Conservation (phyloP, 2,888 invertebrate species). For the Hyles lineata region DNA sequence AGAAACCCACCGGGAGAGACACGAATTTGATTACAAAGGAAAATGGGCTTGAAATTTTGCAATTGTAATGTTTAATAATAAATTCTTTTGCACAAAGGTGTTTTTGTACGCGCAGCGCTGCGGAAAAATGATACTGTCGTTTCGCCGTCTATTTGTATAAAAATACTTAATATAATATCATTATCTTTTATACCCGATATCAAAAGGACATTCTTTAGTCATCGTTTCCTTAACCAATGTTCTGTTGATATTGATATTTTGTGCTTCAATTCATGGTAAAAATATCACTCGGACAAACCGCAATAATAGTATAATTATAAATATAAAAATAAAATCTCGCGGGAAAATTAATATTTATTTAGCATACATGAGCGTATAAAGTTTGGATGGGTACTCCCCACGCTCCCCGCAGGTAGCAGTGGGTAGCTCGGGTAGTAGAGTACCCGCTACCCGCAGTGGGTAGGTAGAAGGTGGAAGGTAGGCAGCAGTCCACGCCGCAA, state of each 20-base stretch:
- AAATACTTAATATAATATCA: neutral
- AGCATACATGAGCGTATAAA: conserved; percentile 8
- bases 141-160: conserved; percentile 19
- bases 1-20: conserved; percentile 66
- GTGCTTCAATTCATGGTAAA: neutral
- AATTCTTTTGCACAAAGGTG: conserved; percentile 29
- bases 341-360: conserved; percentile 30
- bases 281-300: no score
- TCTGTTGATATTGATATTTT: neutral
- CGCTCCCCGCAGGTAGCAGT: conserved; percentile 30
- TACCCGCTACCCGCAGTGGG: conserved; percentile 32
- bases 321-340: neutral
- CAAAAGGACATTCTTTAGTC: neutral
- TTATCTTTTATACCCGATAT: neutral
- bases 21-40: conserved; percentile 63
- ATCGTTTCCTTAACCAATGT: neutral
- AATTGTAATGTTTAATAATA: conserved; percentile 53
- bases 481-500: conserved; percentile 58
- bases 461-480: conserved; percentile 48
- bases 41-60: conserved; percentile 64
- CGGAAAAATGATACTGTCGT: conserved; percentile 28
- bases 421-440: conserved; percentile 45
- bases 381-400: conserved; percentile 16
- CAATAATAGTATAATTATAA: neutral
- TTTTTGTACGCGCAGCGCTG: conserved; percentile 14